phyloP scores from a whole-genome alignment of 2,797 vertebrate species.

The Aldrovandia affinis region DNA sequence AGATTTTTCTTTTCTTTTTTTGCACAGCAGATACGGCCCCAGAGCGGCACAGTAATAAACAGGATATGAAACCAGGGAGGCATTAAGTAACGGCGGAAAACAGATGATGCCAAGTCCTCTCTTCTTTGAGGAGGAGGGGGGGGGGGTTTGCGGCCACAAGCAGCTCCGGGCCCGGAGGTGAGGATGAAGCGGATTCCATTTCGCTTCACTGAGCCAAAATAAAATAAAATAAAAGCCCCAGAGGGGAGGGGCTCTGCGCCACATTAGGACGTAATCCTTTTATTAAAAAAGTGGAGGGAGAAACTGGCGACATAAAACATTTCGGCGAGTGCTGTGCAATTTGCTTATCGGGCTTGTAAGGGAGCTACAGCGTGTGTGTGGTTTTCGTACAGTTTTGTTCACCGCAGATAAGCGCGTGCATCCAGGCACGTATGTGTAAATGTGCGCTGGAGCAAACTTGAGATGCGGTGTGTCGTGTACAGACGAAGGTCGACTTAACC shows the following conservation, averaged over 20 bases:
- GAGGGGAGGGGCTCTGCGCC: background rate
- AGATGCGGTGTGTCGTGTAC: background rate
- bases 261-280: conserved; percentile 32
- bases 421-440: background rate
- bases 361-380: background rate
- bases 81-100: background rate
- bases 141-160: background rate
- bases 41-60: background rate
- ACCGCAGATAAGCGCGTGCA: background rate
- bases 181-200: background rate
- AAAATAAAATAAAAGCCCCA: too few relatives aligned
- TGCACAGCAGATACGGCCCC: background rate
- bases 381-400: background rate
- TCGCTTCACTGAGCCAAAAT: conserved; percentile 21
- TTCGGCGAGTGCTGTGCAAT: background rate
- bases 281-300: conserved; percentile 29
- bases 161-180: background rate
- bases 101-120: conserved; percentile 4
- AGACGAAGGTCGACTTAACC: background rate
- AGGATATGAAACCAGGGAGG: background rate
- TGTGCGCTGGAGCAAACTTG: background rate
- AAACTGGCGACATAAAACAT: conserved; percentile 28
- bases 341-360: background rate
- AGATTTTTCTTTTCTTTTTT: too few relatives aligned
- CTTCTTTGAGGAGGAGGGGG: background rate